Evolutionary conservation across 2,888 invertebrate genomes (phyloP), one percentile per base, ranked within the genome.

Genomic region (Amphipoea oculea): DNA sequence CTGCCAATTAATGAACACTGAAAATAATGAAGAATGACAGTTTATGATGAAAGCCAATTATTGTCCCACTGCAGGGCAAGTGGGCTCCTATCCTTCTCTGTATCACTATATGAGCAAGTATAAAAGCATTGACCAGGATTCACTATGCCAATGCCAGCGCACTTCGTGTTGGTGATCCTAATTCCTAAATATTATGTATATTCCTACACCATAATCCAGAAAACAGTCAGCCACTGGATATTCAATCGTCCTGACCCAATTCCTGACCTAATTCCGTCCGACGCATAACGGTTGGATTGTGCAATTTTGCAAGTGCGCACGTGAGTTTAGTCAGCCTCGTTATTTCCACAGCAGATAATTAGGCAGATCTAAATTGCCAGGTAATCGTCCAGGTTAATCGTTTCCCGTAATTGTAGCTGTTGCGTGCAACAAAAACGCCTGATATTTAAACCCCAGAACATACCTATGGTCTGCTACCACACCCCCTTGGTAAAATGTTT

Each of bases 251-350:
- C 29, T 60, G 70, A 83, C 66, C 81, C 63, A 48, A 70, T 67
- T 73, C 71, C 29, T 60, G 70, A 83, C 66, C 81, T 67, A 48
- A 70, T 67, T 85, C n/a, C 23, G 51, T 36, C n/a, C 1, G 63
- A 57, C 73, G 14, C 66, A 40, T 14, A 71, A 63, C 60, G 20
- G 45, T 70, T 66, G 23, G 7, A 5, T 76, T 77, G 75, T 62
- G 48, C 69, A 81, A 75, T 87, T 78, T 73, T 48, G 65, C 72
- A 23, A 63, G 23, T 60, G 75, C 78, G 60, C 76, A 86, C 87
- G 87, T 84, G 85, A 65, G 51, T 17, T 40, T 63, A 76, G 71
- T 78, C 74, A 63, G 36, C 51, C 23, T 9, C 36, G 9, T 54
- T 17, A 66, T 45, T 76, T 42, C 54, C 62, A 72, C 45, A 67